phyloP scores from a whole-genome alignment of 2,888 invertebrate species.

The Drosophila paracracens region DNA sequence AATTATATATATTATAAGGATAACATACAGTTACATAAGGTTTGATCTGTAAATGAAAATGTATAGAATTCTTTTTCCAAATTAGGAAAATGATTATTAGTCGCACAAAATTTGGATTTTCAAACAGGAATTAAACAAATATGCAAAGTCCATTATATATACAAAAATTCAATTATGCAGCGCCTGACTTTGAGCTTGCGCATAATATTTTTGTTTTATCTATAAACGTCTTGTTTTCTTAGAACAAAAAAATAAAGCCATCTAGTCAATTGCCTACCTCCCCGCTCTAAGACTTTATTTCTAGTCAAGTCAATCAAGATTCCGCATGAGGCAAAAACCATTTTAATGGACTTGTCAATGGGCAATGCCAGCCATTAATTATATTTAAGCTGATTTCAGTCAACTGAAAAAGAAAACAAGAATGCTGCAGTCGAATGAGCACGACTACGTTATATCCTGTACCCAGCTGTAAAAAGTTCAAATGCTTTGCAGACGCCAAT shows the following conservation, averaged over 20 bases:
- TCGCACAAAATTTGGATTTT: not conserved
- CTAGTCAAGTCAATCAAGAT: conserved; percentile 51
- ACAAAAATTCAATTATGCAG: not conserved
- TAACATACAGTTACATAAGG: too few relatives aligned
- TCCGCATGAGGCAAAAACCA: conserved; percentile 35
- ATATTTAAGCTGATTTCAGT: conserved; percentile 79
- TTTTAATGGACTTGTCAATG: conserved; percentile 84
- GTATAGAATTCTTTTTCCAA: not conserved
- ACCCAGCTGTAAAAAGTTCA: not conserved
- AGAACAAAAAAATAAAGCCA: conserved; percentile 8
- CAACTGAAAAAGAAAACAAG: conserved; percentile 26
- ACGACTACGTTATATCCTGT: not conserved
- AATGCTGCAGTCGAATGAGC: not conserved
- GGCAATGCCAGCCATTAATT: conserved; percentile 80
- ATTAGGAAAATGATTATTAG: not conserved
- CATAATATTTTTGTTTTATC: not conserved
- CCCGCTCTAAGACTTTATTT: conserved; percentile 10
- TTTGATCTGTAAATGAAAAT: too few relatives aligned
- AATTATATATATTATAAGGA: not conserved
- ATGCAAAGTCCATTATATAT: not conserved
- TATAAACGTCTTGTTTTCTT: not conserved
- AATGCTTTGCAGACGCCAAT: too few relatives aligned
- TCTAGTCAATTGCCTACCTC: conserved; percentile 4
- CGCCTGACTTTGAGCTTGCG: not conserved
- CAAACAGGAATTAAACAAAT: not conserved